phyloP scores from a whole-genome alignment of 2,888 invertebrate genomes.

The Ochropacha duplaris region DNA sequence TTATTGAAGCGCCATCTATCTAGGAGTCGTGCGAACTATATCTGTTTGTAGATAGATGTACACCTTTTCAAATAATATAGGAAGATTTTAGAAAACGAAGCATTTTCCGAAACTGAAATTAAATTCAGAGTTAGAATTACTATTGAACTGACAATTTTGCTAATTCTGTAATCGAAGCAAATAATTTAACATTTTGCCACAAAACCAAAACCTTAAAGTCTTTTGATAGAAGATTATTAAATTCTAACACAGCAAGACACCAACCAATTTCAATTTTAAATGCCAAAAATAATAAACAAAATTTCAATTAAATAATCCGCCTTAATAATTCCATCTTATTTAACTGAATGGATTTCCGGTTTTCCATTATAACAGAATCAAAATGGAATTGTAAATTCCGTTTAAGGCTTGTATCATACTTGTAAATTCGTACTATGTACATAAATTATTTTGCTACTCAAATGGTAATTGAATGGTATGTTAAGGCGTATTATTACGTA shows the following conservation, averaged over 20 bases:
- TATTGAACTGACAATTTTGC: no score
- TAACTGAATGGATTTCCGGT: conserved; percentile 25
- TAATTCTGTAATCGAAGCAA: neutral
- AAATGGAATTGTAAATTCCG: conserved; percentile 34
- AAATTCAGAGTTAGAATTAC: no score
- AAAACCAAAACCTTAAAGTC: neutral
- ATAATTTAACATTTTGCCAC: neutral
- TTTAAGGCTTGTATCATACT: conserved; percentile 29
- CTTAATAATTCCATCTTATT: conserved; percentile 14
- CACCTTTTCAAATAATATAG: no score
- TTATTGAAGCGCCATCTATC: no score
- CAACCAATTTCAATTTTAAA: conserved; percentile 1
- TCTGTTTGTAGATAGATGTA: no score
- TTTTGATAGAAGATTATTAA: neutral
- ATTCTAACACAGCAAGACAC: conserved; percentile 5
- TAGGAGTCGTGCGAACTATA: no score
- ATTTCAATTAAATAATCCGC: conserved; percentile 13
- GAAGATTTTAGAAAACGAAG: no score
- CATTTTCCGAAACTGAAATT: no score
- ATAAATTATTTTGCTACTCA: conserved; percentile 1
- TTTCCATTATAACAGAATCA: conserved; percentile 23
- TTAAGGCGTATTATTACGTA: neutral
- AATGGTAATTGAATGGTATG: conserved; percentile 5
- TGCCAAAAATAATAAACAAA: conserved; percentile 8
- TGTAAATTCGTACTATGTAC: conserved; percentile 25